Base-by-base conservation (phyloP, 1,140 invertebrate species). In the Rhagoletis zephyria region DNA sequence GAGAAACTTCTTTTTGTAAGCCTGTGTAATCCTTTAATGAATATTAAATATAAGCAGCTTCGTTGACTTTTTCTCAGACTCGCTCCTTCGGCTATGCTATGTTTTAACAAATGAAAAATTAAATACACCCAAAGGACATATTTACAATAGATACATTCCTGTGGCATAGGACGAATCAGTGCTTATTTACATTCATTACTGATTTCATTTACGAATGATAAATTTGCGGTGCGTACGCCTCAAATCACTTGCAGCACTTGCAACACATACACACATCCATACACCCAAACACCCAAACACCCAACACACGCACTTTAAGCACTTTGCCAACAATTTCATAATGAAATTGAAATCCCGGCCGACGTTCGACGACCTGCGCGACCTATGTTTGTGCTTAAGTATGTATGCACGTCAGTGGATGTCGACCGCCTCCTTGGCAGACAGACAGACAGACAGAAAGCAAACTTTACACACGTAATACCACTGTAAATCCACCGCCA, bases 211-310 rank as follows among this genome's bases (percentile, higher is more conserved):
- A 10, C 74, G 74, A 81, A 81, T 81, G 74, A 81, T 81, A 81
- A 81, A 81, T 81, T 48, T 81, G 74, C 48, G n/a, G 48, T 59
- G 74, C 74, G 74, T 81, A 81, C 74, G 74, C 74, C 74, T 87
- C 81, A 87, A 87, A 85, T 87, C 87, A 87, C 64, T 87, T 85
- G 81, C 87, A 87, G 81, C 42, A 87, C 61, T 65, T 85, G 48
- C 74, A 63, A 67, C 42, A 85, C 45, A 65, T 45, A 64, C n/a
- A 40, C 45, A n/a, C 51, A n/a, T 0, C 30, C 30, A 30, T 30
- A 30, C 30, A 30, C 30, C 30, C 30, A 30, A 30, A 30, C 30
- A 30, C 30, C 30, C 30, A 30, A 30, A 30, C 30, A 30, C 30
- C 30, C 30, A 30, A 30, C 61, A 51, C 9, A 56, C 59, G 77